Evolutionary conservation across 2,888 invertebrate genomes (phyloP), one percentile per base, ranked within the genome.

Genomic region (Beris morrisii): DNA sequence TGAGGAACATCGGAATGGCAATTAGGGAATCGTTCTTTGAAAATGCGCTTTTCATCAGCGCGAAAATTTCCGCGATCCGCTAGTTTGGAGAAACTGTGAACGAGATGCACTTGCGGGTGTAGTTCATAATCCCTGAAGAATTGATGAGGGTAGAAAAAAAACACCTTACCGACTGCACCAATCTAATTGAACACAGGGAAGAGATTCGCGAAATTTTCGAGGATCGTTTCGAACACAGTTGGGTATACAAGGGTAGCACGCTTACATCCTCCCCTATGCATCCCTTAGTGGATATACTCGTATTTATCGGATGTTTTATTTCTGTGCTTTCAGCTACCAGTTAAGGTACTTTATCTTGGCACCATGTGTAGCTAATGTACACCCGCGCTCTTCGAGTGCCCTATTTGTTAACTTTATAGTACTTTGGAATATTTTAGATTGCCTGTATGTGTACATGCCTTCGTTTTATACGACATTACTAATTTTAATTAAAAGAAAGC

Each of bases 351-450:
- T 61, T 52, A 61, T 61, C 61, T 61, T 61, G 61, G 61, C 61
- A 61, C 61, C 61, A 61, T 61, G 61, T 61, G 61, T 61, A 50
- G 61, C 61, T 61, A 61, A 61, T 61, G 61, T 61, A 61, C 61
- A 61, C 61, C 52, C 61, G 38, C 61, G 61, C 61, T 61, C 46
- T 61, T 52, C n/a, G 38, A 61, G 50, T 61, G 43, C 50, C 61
- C 61, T 61, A 61, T 61, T 61, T 61, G 61, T 61, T 50, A 61
- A 52, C 31, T 61, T 61, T 61, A 61, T 61, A 61, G 61, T 50
- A 61, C 61, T 61, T 61, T 32, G 50, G 61, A 61, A 61, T 61
- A 61, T 61, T 61, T 38, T 61, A 61, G 50, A 61, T 61, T 61
- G 50, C 61, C 52, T 61, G 61, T 50, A 61, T 61, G 50, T 50